Base-by-base conservation (phyloP, 2,797 vertebrate genomes). In the Gymnocypris eckloni region DNA sequence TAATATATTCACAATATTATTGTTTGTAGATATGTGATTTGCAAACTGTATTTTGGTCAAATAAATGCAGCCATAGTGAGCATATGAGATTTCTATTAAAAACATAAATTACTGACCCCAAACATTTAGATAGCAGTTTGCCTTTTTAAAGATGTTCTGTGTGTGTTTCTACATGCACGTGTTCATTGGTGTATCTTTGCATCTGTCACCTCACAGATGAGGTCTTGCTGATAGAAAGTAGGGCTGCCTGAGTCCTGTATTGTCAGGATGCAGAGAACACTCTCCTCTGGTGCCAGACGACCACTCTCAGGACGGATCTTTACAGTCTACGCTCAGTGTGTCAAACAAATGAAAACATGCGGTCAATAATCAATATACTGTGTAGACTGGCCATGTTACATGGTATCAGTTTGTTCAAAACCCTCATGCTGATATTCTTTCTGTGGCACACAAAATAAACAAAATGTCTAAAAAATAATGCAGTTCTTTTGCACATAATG, bases 181-280 rank as follows among this genome's bases (percentile, higher is more conserved):
- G 67, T 45, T 67, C 18, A 66, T 10, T 70, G 11, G 9, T 16
- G 39, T 28, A 43, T 64, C 39, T 43, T 52, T 69, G 22, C 2
- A 16, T 25, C 12, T 25, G 93, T 92, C 85, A 97, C 97, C 95
- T 97, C 94, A 92, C 98, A 99, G 79, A 96, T 79, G 77, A 98
- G 89, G 89, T 98, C 96, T 50, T 95, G 80, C 64, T 92, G 95
- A 91, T 95, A 97, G 92, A 96, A 89, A 41, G 92, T 92, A 59
- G 97, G 93, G 16, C 88, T 93, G 77, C 93, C 92, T 2, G 94
- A 93, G 15, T 96, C 87, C 33, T 79, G 91, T 89, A 99, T 90
- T 28, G 95, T 97, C 64, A 99, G 92, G 85, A 96, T 93, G 87
- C 95, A 96, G 8, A 94, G 93, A 45, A 85, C 85, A 10, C 91